Evolutionary conservation across 2,113 vertebrate genomes (phyloP).

Genomic region (Urocynchramus pylzowi): DNA sequence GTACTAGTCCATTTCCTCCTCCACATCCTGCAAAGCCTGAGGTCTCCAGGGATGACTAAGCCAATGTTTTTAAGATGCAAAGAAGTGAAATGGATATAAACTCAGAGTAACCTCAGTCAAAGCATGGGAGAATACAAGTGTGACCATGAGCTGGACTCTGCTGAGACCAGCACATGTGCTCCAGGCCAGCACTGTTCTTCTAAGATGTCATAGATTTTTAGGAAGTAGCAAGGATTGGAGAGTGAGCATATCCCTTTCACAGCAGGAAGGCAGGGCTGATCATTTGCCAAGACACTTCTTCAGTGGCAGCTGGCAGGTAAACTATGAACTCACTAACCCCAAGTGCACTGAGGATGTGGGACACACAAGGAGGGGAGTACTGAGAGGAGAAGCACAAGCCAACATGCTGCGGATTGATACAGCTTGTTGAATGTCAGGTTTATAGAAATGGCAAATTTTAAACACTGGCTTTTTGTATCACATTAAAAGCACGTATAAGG

Average conservation of each 20-base stretch:
- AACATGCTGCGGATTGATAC: fast-evolving
- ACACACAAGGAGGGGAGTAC: not conserved
- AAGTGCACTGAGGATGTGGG: fast-evolving
- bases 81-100: not conserved
- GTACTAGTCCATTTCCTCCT: not conserved
- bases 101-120: not conserved
- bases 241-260: not conserved
- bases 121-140: not conserved
- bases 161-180: fast-evolving
- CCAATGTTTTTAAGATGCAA: not conserved
- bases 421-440: not conserved
- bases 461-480: not conserved
- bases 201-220: not conserved
- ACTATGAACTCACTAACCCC: not conserved
- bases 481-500: not conserved
- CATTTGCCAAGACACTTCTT: not conserved
- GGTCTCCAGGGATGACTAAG: not conserved
- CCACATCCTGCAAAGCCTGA: fast-evolving
- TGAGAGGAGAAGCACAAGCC: not conserved
- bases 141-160: not conserved
- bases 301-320: not conserved
- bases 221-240: not conserved
- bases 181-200: not conserved
- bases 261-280: not conserved
- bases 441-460: not conserved